Evolutionary conservation across 2,113 vertebrate genomes (phyloP), one percentile per base, ranked within the genome.

Genomic region (Phyllopteryx taeniolatus): DNA sequence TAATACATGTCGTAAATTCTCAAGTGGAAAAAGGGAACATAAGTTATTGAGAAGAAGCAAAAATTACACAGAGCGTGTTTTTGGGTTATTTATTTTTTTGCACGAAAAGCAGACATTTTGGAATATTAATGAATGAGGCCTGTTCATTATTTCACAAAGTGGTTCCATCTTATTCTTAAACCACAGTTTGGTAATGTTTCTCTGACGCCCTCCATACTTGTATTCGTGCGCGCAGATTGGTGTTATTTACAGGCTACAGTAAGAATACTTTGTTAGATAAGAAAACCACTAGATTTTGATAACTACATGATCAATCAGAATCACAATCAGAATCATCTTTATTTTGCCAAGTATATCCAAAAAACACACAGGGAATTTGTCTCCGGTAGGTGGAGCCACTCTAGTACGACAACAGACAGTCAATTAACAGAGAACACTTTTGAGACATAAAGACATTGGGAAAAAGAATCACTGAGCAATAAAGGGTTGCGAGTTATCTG

Each of bases 111-210:
- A 31, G 33, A 27, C 53, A 31, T 54, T 9, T 44, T 51, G 54
- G 47, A 43, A n/a, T 35, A 42, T 19, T 44, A 71, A 70, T 66
- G 63, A 67, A 33, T 60, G 77, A 74, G 19, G 44, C 15, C 71
- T 64, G 33, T 66, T 83, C 49, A 87, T 79, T 86, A 73, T 82
- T 87, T 81, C n/a, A 80, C 54, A 43, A 2, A 0, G 4, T 22
- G n/a, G 31, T 19, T 75, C 19, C 9, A n/a, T 63, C 75, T 57
- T 35, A 42, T 56, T 64, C 57, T 77, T 69, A 33, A 43, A 73
- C 33, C 54, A 35, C 44, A 63, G 33, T 33, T 61, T 54, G 22
- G 39, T 5, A 35, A 8, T 0, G 13, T 19, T 11, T 12, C 8
- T 54, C 53, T 42, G 17, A 20, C 60, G 12, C 49, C 62, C 31